phyloP scores from a whole-genome alignment of 2,797 vertebrate genomes.

The Scarus forsteni region DNA sequence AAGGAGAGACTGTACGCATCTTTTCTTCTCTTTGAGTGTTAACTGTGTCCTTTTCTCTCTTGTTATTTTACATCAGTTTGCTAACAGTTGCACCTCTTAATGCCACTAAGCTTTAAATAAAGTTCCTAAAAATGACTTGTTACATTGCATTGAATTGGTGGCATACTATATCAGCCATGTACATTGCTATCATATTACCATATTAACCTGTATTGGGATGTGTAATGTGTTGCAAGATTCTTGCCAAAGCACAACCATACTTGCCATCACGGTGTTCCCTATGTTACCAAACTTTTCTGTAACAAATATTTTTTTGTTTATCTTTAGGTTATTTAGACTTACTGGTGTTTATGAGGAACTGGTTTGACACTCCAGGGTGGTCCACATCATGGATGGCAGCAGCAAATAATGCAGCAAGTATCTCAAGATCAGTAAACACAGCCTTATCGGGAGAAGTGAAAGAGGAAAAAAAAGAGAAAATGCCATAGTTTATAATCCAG shows the following conservation, averaged over 20 bases:
- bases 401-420: constrained; percentile 92
- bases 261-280: not conserved
- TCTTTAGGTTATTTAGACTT: constrained; percentile 65
- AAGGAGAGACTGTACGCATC: too few relatives aligned
- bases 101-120: too few relatives aligned
- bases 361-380: constrained; percentile 96
- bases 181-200: too few relatives aligned
- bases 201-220: too few relatives aligned
- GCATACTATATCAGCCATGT: too few relatives aligned
- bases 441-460: constrained; percentile 79
- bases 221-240: too few relatives aligned
- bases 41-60: too few relatives aligned
- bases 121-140: too few relatives aligned
- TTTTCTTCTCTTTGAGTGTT: too few relatives aligned
- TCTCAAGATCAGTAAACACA: constrained; percentile 95
- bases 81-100: too few relatives aligned
- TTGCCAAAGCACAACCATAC: not conserved
- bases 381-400: constrained; percentile 96
- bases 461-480: constrained; percentile 3
- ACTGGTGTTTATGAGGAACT: constrained; percentile 97
- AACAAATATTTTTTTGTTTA: not conserved
- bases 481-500: not conserved
- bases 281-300: not conserved
- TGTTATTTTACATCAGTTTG: too few relatives aligned
- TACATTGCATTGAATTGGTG: too few relatives aligned